Conservation (phyloP, 2,888 invertebrate genomes). For the Mantis religiosa region DNA sequence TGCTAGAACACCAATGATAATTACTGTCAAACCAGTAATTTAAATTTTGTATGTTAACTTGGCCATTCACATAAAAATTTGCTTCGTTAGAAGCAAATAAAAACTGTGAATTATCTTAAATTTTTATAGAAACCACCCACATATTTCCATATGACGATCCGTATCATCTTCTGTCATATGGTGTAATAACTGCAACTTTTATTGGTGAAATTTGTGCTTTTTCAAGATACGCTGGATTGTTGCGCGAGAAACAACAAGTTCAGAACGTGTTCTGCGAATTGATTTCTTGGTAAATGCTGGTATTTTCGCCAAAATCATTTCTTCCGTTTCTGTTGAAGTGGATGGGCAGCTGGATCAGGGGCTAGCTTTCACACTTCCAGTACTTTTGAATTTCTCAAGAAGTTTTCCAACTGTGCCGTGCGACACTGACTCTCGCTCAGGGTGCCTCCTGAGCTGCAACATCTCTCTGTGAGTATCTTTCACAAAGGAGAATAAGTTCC, state of each 20-base stretch:
- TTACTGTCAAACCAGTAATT: too few species aligned
- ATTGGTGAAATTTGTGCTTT: too few species aligned
- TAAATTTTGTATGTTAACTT: too few species aligned
- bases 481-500: background rate
- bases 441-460: background rate
- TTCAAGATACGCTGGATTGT: background rate
- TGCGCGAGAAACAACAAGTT: too few species aligned
- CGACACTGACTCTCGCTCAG: background rate
- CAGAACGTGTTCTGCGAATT: background rate
- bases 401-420: background rate
- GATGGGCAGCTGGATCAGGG: background rate
- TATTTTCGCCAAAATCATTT: background rate
- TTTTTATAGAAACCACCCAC: too few species aligned
- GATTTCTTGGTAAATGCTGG: background rate
- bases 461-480: background rate
- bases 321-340: background rate
- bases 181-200: too few species aligned
- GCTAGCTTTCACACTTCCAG: background rate
- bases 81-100: too few species aligned
- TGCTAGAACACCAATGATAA: too few species aligned
- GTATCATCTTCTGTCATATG: too few species aligned
- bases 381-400: background rate
- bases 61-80: too few species aligned
- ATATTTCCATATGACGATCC: background rate
- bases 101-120: too few species aligned